Evolutionary conservation across 2,113 vertebrate species (phyloP).

Genomic region (Nestor notabilis): DNA sequence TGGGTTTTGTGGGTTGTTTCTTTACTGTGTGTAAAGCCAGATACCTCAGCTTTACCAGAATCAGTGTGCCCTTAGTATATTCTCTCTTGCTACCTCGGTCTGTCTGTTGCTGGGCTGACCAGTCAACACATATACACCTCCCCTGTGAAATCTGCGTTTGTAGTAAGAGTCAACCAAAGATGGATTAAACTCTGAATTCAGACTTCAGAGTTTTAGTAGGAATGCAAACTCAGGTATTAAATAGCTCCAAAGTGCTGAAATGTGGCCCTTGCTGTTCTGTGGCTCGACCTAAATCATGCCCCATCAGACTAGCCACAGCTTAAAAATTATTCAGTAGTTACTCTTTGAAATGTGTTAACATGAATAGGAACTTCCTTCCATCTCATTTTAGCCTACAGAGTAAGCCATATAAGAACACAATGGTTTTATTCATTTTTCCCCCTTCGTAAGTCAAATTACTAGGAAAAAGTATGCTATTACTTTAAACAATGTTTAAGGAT

Average conservation of each 20-base stretch:
- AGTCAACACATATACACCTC: neutral
- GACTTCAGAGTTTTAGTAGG: neutral
- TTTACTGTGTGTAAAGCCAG: neutral
- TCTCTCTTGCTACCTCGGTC: neutral
- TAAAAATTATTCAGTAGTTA: neutral
- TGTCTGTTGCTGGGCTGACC: rapidly evolving
- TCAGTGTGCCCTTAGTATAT: neutral
- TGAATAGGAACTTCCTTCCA: neutral
- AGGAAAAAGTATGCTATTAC: neutral
- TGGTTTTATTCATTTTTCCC: neutral
- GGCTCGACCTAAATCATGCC: rapidly evolving
- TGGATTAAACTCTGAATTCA: neutral
- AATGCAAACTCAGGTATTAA: neutral
- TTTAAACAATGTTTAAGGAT: neutral
- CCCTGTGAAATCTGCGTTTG: neutral
- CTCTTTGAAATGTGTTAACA: neutral
- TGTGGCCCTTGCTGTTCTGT: neutral
- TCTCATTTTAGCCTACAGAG: neutral
- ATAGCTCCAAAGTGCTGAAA: neutral
- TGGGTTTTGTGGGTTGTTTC: neutral
- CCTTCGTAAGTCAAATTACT: neutral
- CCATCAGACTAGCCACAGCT: neutral
- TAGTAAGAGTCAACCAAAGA: neutral
- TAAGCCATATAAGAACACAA: neutral
- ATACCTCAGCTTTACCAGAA: neutral